Base-by-base conservation (phyloP, 2,797 vertebrate genomes). In the Chromis chromis region DNA sequence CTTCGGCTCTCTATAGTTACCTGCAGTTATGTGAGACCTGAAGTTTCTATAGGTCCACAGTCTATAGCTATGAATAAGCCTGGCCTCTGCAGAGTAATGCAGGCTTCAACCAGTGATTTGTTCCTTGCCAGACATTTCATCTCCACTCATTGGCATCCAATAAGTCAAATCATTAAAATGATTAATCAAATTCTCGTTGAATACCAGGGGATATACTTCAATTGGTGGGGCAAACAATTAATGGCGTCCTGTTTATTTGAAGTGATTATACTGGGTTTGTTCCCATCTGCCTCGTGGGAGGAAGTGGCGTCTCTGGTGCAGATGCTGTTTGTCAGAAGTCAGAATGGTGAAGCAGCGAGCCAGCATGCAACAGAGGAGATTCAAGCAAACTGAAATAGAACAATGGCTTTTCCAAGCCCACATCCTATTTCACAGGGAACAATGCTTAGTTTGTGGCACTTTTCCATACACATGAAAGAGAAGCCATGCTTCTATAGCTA, bases 321-420 rank as follows among this genome's bases (percentile, higher is more conserved):
- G 89, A 93, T 90, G 89, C 85, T 91, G 89, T 92, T 94, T 89
- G 88, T 93, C 90, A 93, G 88, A 93, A 94, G 86, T 90, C 81
- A 85, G 88, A 68, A 83, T 69, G 78, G 83, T 84, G 85, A 78
- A 85, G 87, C 79, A 33, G 62, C 17, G 71, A 79, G 89, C 82
- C 89, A 86, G 85, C 84, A 63, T 76, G 87, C 84, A 87, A 81
- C 81, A 83, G 70, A 85, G 61, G 83, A 90, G 90, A 89, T 84
- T 92, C 81, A 88, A 87, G 89, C 87, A 88, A 91, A 89, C 89
- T 82, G 90, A 91, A 92, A 92, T 84, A 93, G 90, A 94, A 94
- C 93, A 94, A 94, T 93, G 74, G 67, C 64, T 85, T 83, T 86
- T 82, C 78, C 84, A 81, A 87, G 84, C 82, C 79, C 54, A 78